A percentile compares a stretch with the other conserved stretches of the same genome.
phyloP scores from a whole-genome alignment of 2,113 vertebrate genomes.

The Proterorhinus semilunaris region DNA sequence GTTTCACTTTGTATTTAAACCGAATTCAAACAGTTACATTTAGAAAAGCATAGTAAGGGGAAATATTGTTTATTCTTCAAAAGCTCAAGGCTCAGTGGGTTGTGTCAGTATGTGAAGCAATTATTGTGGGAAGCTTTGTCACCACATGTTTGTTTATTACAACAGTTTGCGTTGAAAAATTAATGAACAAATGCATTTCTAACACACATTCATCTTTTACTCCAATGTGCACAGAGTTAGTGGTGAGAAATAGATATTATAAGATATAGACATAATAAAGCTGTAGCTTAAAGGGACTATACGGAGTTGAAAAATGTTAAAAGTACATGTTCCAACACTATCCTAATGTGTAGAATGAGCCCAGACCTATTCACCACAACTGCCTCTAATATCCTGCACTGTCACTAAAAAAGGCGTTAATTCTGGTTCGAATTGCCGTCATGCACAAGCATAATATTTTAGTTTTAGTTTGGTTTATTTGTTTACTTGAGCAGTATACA shows the following conservation, averaged over 20 bases:
- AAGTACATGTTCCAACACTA: too few relatives aligned
- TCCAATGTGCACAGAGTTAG: slow-evolving; percentile 37
- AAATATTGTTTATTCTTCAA: slow-evolving; percentile 46
- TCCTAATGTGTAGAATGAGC: too few relatives aligned
- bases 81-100: slow-evolving; percentile 39
- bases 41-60: slow-evolving; percentile 18
- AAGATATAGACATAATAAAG: slow-evolving; percentile 58
- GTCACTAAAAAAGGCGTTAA: too few relatives aligned
- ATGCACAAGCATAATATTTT: too few relatives aligned
- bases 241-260: too few relatives aligned
- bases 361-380: too few relatives aligned
- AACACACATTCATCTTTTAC: slow-evolving; percentile 52
- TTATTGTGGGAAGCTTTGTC: slow-evolving; percentile 40
- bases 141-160: slow-evolving; percentile 48
- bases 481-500: too few relatives aligned
- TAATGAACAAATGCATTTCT: slow-evolving; percentile 64
- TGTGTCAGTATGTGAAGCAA: slow-evolving; percentile 1
- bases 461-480: too few relatives aligned
- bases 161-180: slow-evolving; percentile 54
- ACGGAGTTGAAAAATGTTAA: too few relatives aligned
- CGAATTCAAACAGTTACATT: slow-evolving; percentile 37
- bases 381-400: too few relatives aligned
- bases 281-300: slow-evolving; percentile 25
- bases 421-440: too few relatives aligned
- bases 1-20: slow-evolving; percentile 36